A percentile compares a stretch with the other conserved stretches of the same genome.
These are phyloP conservation scores for Falco concolor DNA, from an alignment of 2,797 vertebrate species.

Conservation along the genomic window DNA sequence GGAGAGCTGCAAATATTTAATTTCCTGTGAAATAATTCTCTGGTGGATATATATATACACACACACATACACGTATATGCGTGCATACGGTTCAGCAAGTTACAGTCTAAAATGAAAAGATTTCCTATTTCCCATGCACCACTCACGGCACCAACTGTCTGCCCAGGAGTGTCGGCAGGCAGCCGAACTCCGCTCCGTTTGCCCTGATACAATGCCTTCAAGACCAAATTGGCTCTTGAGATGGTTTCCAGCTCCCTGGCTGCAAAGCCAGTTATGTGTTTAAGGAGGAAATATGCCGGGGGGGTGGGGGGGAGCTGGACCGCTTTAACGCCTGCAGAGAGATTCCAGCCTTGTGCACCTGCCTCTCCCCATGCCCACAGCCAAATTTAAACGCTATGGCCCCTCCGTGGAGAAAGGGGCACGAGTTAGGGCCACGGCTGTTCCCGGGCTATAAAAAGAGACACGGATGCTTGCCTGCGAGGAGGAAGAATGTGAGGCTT, in stretches of 20 bases:
- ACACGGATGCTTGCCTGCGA: slow-evolving; percentile 5
- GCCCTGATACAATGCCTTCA: not conserved
- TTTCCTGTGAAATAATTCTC: slow-evolving; percentile 55
- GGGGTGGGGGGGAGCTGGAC: not conserved
- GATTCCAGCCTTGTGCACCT: slow-evolving; percentile 52
- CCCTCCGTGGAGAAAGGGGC: not conserved
- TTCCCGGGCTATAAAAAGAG: slow-evolving; percentile 47
- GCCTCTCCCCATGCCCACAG: slow-evolving; percentile 8
- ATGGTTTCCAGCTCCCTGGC: not conserved
- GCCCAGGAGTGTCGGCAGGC: not conserved
- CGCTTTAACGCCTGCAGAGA: not conserved
- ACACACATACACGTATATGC: not conserved
- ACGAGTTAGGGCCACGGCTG: slow-evolving; percentile 24
- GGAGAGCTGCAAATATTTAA: slow-evolving; percentile 57
- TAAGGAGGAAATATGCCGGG: not conserved
- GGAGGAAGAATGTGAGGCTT: slow-evolving; percentile 46
- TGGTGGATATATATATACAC: not conserved
- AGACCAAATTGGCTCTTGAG: not conserved
- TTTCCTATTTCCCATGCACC: not conserved
- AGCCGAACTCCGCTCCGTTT: not conserved
- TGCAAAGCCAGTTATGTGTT: not conserved
- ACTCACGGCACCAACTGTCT: not conserved
- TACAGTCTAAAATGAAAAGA: not conserved
- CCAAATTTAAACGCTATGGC: slow-evolving; percentile 24
- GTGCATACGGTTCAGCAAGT: not conserved